Evolutionary conservation across 2,888 invertebrate species (phyloP), one percentile per base, ranked within the genome.

Genomic region (Tridacna gigas): DNA sequence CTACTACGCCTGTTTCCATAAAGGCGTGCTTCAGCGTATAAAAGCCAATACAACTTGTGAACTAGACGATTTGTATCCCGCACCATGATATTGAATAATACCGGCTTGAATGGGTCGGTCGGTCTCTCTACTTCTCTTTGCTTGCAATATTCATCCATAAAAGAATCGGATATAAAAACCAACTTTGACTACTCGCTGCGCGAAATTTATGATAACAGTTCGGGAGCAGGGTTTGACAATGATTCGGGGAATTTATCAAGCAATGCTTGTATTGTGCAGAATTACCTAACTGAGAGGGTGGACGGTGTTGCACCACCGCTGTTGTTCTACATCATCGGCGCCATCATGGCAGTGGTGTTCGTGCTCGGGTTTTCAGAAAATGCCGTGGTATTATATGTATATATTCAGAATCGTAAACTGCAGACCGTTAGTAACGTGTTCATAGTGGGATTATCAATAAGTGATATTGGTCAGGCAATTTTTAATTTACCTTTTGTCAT

Each of bases 291-390:
- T 12, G 26, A 37, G 22, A 18, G 20, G 22, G 25, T 37, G 18
- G 37, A 75, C 20, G 22, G 47, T 22, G 28, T 47, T 63, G 60
- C 60, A 28, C 63, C 61, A 12, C 63, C 65, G 15, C 9, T 26
- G 13, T 56, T 81, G n/a, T 77, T 74, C 47, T 83, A 83, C 65
- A 47, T 79, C 13, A 77, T 84, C 22, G 84, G 84, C 0, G 18
- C 60, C 45, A 56, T 84, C 45, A 66, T 81, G 74, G 45, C 61
- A 22, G 12, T 74, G 13, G 74, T 84, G 18, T 79, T 81, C 26
- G 48, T 79, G 28, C 26, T 81, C 0, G 84, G 84, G 60, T 78
- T 84, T 56, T 26, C 73, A 0, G 79, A 75, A 67, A 84, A 84
- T 77, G 22, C 74, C 18, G 48, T 48, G 5, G 69, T 84, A 4